Evolutionary conservation across 1,140 invertebrate genomes (phyloP).

Genomic region (Meloidogyne floridensis): DNA sequence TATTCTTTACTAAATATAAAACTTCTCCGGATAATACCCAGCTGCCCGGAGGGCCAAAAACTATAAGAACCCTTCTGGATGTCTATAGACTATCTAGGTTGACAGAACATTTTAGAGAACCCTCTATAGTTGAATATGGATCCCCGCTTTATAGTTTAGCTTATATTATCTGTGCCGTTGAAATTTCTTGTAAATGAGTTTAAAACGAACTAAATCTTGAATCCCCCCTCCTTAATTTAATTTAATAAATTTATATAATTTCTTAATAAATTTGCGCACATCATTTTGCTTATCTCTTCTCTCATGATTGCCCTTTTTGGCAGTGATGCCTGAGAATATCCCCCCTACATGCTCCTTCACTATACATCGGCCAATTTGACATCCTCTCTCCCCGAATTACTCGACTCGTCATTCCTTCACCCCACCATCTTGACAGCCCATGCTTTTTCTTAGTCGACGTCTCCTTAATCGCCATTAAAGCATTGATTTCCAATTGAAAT

Average conservation of each 20-base stretch:
- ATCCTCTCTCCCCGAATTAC: not conserved
- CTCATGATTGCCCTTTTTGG: not conserved
- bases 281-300: not conserved
- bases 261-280: not conserved
- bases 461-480: not conserved
- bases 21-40: too few relatives aligned
- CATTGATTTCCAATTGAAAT: not conserved
- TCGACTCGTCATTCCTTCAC: not conserved
- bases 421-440: not conserved
- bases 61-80: too few relatives aligned
- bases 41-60: too few relatives aligned
- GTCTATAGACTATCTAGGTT: too few relatives aligned
- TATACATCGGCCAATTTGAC: not conserved
- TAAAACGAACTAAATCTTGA: too few relatives aligned
- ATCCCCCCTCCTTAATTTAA: too few relatives aligned
- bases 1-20: too few relatives aligned
- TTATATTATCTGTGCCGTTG: too few relatives aligned
- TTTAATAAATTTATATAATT: not conserved
- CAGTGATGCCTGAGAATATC: not conserved
- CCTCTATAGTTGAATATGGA: too few relatives aligned
- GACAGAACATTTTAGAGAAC: too few relatives aligned
- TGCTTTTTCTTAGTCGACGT: not conserved
- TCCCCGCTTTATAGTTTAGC: too few relatives aligned
- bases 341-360: not conserved
- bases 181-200: too few relatives aligned